These are phyloP conservation scores for Vespertilio murinus DNA, from an alignment of 2,797 vertebrate genomes.

Conservation along the genomic window DNA sequence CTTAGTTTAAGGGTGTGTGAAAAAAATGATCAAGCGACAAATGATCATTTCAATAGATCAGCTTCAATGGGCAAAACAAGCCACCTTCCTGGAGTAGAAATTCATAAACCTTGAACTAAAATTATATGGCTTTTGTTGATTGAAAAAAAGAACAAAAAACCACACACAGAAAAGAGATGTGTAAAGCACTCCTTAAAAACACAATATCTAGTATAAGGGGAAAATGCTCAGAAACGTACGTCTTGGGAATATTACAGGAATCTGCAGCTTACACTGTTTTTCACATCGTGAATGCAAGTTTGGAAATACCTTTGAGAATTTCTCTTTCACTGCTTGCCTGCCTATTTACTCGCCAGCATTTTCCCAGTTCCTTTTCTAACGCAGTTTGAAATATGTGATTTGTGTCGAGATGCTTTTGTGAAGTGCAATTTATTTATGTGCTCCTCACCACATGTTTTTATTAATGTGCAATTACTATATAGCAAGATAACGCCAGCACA, in stretches of 20 bases:
- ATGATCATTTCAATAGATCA: slow-evolving; percentile 61
- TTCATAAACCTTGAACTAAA: slow-evolving; percentile 51
- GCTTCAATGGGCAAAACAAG: slow-evolving; percentile 55
- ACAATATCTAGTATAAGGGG: slow-evolving; percentile 14
- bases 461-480: slow-evolving; percentile 49
- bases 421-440: slow-evolving; percentile 62
- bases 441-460: slow-evolving; percentile 27
- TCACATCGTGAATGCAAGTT: slow-evolving; percentile 68
- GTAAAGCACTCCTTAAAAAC: slow-evolving; percentile 68
- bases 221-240: slow-evolving; percentile 38
- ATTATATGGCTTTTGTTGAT: slow-evolving; percentile 62
- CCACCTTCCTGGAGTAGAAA: slow-evolving; percentile 51
- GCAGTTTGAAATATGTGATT: slow-evolving; percentile 69
- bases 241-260: slow-evolving; percentile 61
- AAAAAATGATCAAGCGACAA: slow-evolving; percentile 45
- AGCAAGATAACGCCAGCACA: background rate
- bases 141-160: slow-evolving; percentile 48
- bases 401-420: slow-evolving; percentile 60
- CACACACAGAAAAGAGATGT: background rate
- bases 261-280: slow-evolving; percentile 59
- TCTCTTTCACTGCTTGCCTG: slow-evolving; percentile 46
- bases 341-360: slow-evolving; percentile 56
- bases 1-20: slow-evolving; percentile 61
- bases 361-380: slow-evolving; percentile 61
- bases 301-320: slow-evolving; percentile 76